Evolutionary conservation across 2,888 invertebrate species (phyloP), one percentile per base, ranked within the genome.

Genomic region (Campoplex capitator): DNA sequence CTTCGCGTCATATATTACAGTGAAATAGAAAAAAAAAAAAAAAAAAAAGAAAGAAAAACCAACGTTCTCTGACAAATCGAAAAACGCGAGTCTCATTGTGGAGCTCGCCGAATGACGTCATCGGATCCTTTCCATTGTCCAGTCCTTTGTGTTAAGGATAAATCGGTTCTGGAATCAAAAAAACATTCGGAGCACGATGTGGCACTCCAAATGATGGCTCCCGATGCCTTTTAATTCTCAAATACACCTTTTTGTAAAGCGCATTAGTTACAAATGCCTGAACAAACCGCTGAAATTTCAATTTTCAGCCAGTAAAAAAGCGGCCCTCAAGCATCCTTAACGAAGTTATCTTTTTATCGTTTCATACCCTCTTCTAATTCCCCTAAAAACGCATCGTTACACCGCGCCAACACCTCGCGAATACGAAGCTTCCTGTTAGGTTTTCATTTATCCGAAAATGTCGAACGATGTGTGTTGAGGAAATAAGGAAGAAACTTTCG

Each of bases 1-100:
- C 76, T 62, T n/a, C 38, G 11, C 13, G 38, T 81, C 74, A 48
- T 70, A 68, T 32, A 56, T 58, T 68, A 18, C 23, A n/a, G 18
- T 8, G 23, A 23, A 23, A 23, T 23, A 23, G 23, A 23, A 23
- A 23, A 23, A 23, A 23, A 23, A 23, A 23, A 23, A 23, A 23
- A 23, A 23, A 23, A 23, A 23, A 23, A 0, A 23, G 0, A 23
- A 23, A 23, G 18, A 65, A 58, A 42, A 13, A 74, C 28, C 42
- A 23, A 38, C 18, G 7, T n/a, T 51, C 51, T n/a, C 51, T 18
- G 13, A 32, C 13, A 16, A 62, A 62, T 28, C 28, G 13, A 11
- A 58, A 28, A 0, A 58, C 13, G 62, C 16, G 32, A 62, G 62
- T 62, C 62, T 16, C 6, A 16, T 6, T 16, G 32, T 16, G 6